Evolutionary conservation across 2,888 invertebrate genomes (phyloP).

Genomic region (Muschampia plurimacula): DNA sequence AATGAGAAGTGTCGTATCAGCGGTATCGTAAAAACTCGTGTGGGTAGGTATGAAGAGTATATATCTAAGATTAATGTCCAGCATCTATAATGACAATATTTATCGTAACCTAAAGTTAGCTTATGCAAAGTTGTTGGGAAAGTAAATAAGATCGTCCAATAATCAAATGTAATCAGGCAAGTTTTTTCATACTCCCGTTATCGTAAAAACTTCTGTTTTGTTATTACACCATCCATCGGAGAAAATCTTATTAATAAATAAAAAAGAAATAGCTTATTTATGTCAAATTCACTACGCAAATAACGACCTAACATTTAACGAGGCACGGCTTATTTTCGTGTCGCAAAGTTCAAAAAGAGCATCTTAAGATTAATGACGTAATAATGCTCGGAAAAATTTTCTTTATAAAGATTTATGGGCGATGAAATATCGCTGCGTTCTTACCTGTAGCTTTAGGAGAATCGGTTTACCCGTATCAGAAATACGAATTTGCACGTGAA

Average conservation of each 20-base stretch:
- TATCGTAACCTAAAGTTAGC: too few species aligned
- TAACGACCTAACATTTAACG: neutral
- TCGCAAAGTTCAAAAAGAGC: neutral
- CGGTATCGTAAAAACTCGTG: too few species aligned
- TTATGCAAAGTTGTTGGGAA: neutral
- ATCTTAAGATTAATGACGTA: conserved; percentile 25
- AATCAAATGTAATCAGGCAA: neutral
- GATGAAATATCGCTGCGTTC: conserved; percentile 8
- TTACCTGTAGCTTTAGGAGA: conserved; percentile 12
- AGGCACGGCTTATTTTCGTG: neutral
- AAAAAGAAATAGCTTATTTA: conserved; percentile 20
- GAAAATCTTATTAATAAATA: conserved; percentile 12
- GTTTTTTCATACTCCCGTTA: neutral
- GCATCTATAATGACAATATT: too few species aligned
- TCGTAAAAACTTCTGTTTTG: conserved; percentile 14
- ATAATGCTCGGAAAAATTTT: conserved; percentile 17
- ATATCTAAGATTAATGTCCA: too few species aligned
- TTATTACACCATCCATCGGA: neutral
- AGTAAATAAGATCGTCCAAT: neutral
- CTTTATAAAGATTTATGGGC: conserved; percentile 20
- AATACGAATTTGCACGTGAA: neutral
- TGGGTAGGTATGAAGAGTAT: too few species aligned
- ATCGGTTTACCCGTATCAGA: neutral
- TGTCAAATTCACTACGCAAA: neutral
- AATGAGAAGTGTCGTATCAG: too few species aligned